Percentiles rank a stretch among this genome's conserved stretches.
These are phyloP conservation scores for Tachypleus tridentatus DNA, from an alignment of 1,140 invertebrate genomes.

Conservation along the genomic window DNA sequence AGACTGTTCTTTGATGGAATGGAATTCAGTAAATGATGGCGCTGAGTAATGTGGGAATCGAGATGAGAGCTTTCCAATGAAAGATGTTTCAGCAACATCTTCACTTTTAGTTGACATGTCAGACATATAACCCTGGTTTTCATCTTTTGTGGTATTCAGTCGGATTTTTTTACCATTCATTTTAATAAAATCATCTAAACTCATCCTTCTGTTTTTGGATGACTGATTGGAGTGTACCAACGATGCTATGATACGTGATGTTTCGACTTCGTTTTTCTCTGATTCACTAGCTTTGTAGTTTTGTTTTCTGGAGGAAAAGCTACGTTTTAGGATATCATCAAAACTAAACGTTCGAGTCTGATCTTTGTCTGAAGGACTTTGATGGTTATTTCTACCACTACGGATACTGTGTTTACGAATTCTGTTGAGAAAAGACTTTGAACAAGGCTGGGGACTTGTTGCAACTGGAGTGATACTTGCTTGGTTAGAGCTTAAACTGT, in stretches of 20 bases:
- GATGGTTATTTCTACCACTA: conserved; percentile 6
- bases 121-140: not conserved
- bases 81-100: conserved; percentile 14
- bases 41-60: conserved; percentile 4
- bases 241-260: conserved; percentile 48
- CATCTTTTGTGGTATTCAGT: not conserved
- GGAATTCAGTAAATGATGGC: conserved; percentile 17
- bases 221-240: conserved; percentile 41
- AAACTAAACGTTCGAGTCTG: conserved; percentile 56
- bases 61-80: conserved; percentile 10
- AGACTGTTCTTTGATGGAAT: conserved; percentile 16
- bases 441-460: conserved; percentile 19
- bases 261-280: conserved; percentile 48
- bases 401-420: conserved; percentile 18
- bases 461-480: conserved; percentile 17
- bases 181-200: conserved; percentile 50
- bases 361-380: conserved; percentile 14
- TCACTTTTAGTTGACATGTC: conserved; percentile 1
- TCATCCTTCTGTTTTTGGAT: conserved; percentile 27
- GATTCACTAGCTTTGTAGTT: conserved; percentile 2
- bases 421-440: conserved; percentile 11
- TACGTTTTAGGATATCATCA: conserved; percentile 57
- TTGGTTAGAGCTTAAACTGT: conserved; percentile 21
- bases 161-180: conserved; percentile 41
- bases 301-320: conserved; percentile 36